Evolutionary conservation across 2,113 vertebrate genomes (phyloP), one percentile per base, ranked within the genome.

Genomic region (Origma solitaria): DNA sequence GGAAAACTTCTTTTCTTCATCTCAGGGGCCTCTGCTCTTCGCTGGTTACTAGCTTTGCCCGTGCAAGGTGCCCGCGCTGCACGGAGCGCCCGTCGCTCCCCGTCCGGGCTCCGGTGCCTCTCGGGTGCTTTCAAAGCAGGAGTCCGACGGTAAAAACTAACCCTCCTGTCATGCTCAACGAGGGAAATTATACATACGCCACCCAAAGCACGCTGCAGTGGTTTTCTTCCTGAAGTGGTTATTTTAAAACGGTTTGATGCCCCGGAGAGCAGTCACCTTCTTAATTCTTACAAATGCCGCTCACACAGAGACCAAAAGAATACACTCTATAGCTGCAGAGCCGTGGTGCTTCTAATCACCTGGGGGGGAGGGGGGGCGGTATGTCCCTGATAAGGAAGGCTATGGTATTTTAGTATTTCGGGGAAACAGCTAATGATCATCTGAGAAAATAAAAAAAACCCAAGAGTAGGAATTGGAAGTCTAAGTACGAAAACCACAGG

Each of bases 1-100:
- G 19, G 25, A 53, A 49, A 70, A 8, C 20, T 6, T 15, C 2
- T 31, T 21, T 4, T 4, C 19, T 38, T 24, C 4, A 3, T 7
- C 5, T 13, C 56, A 5, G 13, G 7, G 15, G 22, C 12, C 24
- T 42, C 28, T 44, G 2, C 50, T 35, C 5, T 24, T 44, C 16
- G 8, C 14, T n/a, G 10, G 0, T 6, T 35, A 3, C 27, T 47
- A 4, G 12, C 68, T 19, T 1, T 12, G 25, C 23, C 9, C 0
- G 44, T 8, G 45, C 70, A 4, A 15, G 21, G 6, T 3, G 45
- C 12, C 1, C 7, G 3, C 44, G 4, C 44, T 45, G 50, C 17
- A 2, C 24, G 4, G 60, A 30, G 38, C 10, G 1, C 10, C 15
- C 19, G 0, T 18, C 37, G 17, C 44, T 53, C 35, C 13, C 27